Base-by-base conservation (phyloP, 2,113 vertebrate species). In the Upupa epops region DNA sequence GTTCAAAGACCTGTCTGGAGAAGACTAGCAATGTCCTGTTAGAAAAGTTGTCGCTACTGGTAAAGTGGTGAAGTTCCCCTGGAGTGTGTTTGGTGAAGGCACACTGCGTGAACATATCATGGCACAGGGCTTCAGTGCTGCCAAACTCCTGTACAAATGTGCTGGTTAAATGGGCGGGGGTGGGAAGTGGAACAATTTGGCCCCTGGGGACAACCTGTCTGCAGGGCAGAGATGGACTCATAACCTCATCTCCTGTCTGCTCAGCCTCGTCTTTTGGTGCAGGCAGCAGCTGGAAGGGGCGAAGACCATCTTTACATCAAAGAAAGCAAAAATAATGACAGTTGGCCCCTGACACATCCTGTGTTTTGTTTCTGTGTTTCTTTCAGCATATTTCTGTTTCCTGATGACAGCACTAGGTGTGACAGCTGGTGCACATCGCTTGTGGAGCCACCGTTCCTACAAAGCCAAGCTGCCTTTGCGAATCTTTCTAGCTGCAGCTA, bases 371-470 rank as follows among this genome's bases (percentile, higher is more conserved):
- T 83, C 94, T 94, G 31, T 98, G 82, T 97, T n/a, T n/a, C 83
- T 97, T 97, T 21, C 97, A 98, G 98, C 97, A 0, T 98, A 97
- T 87, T 73, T 97, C 69, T 98, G 98, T 87, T 98, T 98, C 96
- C 86, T 98, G 61, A 40, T 98, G 92, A 97, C 97, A 0, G 97
- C 97, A n/a, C 92, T 98, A 95, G 98, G 98, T 0, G 96, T 98
- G 95, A 98, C 98, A 0, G 98, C 98, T 1, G 97, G 98, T 2
- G 98, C 97, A 0, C 98, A 98, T 90, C 97, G 97, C 75, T 85
- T 98, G 21, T 98, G 98, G 98, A 98, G 98, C 93, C 98, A 98
- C 92, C 95, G 98, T 40, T 98, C 98, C 84, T 98, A 98, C 94
- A 98, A 98, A 97, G 98, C 98, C 94, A 98, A 97, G 95, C 96